These are phyloP conservation scores for Steinernema carpocapsae DNA, from an alignment of 2,888 invertebrate genomes.

Conservation along the genomic window DNA sequence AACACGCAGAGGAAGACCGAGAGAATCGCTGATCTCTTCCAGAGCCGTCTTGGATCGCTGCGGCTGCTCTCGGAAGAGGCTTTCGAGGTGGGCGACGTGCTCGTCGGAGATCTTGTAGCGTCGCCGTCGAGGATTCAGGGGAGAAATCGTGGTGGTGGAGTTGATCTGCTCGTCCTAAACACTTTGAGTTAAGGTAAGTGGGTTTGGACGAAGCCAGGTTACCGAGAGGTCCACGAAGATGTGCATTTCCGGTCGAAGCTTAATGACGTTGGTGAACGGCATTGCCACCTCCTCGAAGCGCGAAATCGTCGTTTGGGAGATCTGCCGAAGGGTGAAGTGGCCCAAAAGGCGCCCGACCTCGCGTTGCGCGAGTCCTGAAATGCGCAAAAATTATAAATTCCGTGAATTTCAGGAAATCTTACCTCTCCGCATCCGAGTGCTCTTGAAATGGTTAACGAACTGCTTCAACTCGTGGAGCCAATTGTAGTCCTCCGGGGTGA, in stretches of 20 bases:
- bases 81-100: not conserved
- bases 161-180: not conserved
- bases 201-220: not conserved
- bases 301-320: conserved; percentile 18
- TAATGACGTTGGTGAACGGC: not conserved
- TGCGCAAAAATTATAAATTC: not conserved
- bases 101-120: not conserved
- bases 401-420: not conserved
- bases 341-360: not conserved
- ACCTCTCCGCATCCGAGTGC: not conserved
- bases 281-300: not conserved
- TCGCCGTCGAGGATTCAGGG: conserved; percentile 5
- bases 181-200: not conserved
- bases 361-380: not conserved
- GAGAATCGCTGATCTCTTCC: not conserved
- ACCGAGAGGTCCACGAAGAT: not conserved
- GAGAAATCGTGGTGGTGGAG: not conserved
- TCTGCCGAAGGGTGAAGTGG: not conserved
- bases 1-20: not conserved
- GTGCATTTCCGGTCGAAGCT: not conserved
- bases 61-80: not conserved
- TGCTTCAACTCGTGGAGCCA: not conserved
- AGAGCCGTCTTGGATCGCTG: not conserved
- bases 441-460: not conserved
- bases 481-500: not conserved